Percentiles rank a stretch among this genome's conserved stretches.
These are phyloP conservation scores for pig (Sus scrofa) DNA, from an alignment of 2,113 vertebrate species.

Conservation along the genomic window T2T-Sscrofa CM000829.6:28560501-28561000, in stretches of 20 bases:
- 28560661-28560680: constrained; percentile 65
- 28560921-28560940: background rate
- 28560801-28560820: constrained; percentile 32
- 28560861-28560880: background rate
- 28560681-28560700: constrained; percentile 60
- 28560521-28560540: constrained; percentile 57
- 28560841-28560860: background rate
- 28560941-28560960: too few species aligned
- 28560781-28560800: background rate
- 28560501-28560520: constrained; percentile 72
- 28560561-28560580: constrained; percentile 67
- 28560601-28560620: constrained; percentile 79
- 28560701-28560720: constrained; percentile 59
- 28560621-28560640: constrained; percentile 74
- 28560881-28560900: background rate
- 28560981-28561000: too few species aligned
- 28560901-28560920: background rate
- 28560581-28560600: constrained; percentile 82
- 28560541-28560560: constrained; percentile 80
- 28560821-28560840: background rate
- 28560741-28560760: constrained; percentile 14
- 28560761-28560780: background rate
- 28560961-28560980: too few species aligned
- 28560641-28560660: constrained; percentile 79
- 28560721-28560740: background rate